phyloP scores from a whole-genome alignment of 2,797 vertebrate genomes.

The Spinus olivaceus region DNA sequence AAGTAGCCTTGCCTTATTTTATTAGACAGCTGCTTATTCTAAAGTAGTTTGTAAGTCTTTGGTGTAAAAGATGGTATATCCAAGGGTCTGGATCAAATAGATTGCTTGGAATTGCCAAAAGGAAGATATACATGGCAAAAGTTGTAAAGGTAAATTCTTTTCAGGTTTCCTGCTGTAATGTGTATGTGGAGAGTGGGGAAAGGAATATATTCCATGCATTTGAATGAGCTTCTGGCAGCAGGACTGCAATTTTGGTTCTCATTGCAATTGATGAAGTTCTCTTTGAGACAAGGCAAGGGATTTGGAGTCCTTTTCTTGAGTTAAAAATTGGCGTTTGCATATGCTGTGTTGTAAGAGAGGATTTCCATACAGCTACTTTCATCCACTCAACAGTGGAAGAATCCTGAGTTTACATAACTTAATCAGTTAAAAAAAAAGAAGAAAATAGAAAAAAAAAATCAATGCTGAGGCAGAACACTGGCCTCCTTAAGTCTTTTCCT shows the following conservation, averaged over 20 bases:
- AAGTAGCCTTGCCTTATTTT: neutral
- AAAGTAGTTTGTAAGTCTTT: neutral
- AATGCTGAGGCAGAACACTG: neutral
- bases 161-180: neutral
- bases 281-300: neutral
- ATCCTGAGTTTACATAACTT: neutral
- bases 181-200: neutral
- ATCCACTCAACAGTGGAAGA: neutral
- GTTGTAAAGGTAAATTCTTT: neutral
- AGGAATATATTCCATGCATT: neutral
- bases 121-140: neutral
- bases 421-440: neutral
- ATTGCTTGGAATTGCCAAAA: neutral
- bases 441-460: neutral
- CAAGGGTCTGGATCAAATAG: neutral
- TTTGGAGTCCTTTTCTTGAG: neutral
- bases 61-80: neutral
- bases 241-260: neutral
- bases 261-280: neutral
- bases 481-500: neutral
- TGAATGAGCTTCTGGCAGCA: neutral
- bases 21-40: neutral
- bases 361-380: neutral
- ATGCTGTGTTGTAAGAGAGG: neutral
- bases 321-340: neutral